Conservation (phyloP, 1,140 invertebrate genomes). For the Coenobita brevimanus region DNA sequence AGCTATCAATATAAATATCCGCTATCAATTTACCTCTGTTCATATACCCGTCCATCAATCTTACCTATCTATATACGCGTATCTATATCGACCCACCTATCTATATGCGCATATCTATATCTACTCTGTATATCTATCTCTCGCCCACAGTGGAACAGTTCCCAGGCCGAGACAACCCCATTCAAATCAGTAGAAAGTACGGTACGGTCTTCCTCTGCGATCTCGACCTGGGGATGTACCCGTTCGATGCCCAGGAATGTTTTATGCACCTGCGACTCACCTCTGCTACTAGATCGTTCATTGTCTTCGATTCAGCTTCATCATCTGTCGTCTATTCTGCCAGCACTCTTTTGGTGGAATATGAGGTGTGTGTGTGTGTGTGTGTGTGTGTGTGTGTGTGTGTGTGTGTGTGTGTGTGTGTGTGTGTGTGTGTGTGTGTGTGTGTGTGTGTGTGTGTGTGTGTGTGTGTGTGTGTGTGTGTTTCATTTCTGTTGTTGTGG, state of each 20-base stretch:
- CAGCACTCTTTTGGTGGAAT: slow-evolving; percentile 32
- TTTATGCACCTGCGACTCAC: slow-evolving; percentile 56
- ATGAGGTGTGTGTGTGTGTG: slow-evolving; percentile 17
- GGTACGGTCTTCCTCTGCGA: slow-evolving; percentile 57
- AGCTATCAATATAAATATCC: too few species aligned
- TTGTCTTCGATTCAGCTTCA: not conserved
- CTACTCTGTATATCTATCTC: not conserved
- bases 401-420: too few species aligned
- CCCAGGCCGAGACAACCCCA: slow-evolving; percentile 43
- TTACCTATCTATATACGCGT: not conserved
- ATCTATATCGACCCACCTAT: not conserved
- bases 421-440: too few species aligned
- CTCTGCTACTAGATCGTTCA: slow-evolving; percentile 14
- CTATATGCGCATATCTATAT: not conserved
- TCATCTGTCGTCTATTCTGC: slow-evolving; percentile 9
- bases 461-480: too few species aligned
- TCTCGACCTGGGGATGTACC: slow-evolving; percentile 63
- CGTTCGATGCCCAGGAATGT: slow-evolving; percentile 62
- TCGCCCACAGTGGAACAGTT: slow-evolving; percentile 49
- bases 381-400: too few species aligned
- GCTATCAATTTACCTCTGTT: too few species aligned
- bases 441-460: too few species aligned
- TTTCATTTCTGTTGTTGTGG: too few species aligned
- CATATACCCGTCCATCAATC: too few species aligned
- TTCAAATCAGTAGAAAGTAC: slow-evolving; percentile 61